Conservation (phyloP, 2,797 vertebrate genomes). For the Anolis apletophallus region DNA sequence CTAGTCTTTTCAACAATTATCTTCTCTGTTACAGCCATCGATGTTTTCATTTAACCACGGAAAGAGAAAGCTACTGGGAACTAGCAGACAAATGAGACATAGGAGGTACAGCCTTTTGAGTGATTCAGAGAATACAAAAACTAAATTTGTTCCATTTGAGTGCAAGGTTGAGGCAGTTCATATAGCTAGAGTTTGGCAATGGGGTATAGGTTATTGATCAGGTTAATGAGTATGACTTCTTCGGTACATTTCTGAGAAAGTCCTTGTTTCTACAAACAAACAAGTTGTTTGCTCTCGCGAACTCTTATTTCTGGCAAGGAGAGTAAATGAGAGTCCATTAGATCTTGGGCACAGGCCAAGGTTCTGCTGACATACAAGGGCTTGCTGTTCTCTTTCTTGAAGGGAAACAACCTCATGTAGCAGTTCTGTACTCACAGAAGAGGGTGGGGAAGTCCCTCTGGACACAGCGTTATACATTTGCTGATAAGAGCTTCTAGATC, state of each 20-base stretch:
- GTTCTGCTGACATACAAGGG: background rate
- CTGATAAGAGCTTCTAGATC: background rate
- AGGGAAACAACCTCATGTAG: background rate
- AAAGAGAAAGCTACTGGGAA: background rate
- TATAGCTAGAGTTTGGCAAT: background rate
- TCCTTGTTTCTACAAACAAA: constrained; percentile 10
- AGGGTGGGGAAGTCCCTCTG: background rate
- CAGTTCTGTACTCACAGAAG: background rate
- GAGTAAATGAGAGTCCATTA: background rate
- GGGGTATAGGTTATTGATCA: background rate
- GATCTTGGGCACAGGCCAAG: background rate
- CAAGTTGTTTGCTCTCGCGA: background rate
- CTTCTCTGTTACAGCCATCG: background rate
- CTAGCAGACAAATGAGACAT: background rate
- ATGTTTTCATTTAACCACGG: no score
- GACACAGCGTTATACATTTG: background rate
- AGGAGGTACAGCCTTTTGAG: background rate
- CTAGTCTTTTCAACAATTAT: background rate
- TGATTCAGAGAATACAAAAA: background rate
- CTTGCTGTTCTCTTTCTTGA: background rate
- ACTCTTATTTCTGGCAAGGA: background rate
- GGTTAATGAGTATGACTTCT: background rate
- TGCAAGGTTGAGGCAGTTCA: background rate
- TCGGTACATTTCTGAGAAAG: background rate
- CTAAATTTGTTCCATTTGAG: background rate